A percentile compares a stretch with the other conserved stretches of the same genome.
These are phyloP conservation scores for Chelonia mydas DNA, from an alignment of 2,797 vertebrate genomes.

Conservation along the genomic window DNA sequence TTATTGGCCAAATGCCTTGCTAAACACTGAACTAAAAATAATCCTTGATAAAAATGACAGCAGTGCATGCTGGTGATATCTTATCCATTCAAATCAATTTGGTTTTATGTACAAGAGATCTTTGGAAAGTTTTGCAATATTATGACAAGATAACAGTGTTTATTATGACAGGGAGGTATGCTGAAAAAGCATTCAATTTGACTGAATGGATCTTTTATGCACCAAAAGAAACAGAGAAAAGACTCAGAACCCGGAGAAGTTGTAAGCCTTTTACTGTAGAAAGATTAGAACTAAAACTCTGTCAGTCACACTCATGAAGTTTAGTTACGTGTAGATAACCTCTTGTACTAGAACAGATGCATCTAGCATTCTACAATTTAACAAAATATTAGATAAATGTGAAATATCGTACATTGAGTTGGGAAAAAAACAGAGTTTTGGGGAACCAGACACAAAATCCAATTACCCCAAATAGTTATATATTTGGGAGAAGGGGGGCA, in stretches of 20 bases:
- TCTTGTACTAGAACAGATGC: neutral
- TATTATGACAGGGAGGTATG: neutral
- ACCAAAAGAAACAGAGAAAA: neutral
- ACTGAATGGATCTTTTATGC: neutral
- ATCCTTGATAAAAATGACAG: neutral
- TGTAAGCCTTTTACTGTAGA: neutral
- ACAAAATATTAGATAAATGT: neutral
- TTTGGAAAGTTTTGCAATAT: neutral
- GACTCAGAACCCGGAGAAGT: neutral
- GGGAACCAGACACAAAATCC: neutral
- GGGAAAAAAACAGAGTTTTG: neutral
- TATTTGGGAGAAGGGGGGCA: neutral
- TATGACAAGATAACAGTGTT: neutral
- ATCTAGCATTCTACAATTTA: neutral
- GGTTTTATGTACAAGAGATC: neutral
- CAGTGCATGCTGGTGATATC: fast-evolving
- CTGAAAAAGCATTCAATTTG: neutral
- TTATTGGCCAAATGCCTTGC: neutral
- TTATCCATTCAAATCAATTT: neutral
- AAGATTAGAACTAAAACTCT: neutral
- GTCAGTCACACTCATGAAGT: neutral
- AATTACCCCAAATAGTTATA: neutral
- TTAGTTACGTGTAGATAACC: neutral
- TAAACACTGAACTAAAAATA: neutral
- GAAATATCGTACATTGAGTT: neutral